Conservation (phyloP, 2,888 invertebrate genomes). For the Plebejus melissa region DNA sequence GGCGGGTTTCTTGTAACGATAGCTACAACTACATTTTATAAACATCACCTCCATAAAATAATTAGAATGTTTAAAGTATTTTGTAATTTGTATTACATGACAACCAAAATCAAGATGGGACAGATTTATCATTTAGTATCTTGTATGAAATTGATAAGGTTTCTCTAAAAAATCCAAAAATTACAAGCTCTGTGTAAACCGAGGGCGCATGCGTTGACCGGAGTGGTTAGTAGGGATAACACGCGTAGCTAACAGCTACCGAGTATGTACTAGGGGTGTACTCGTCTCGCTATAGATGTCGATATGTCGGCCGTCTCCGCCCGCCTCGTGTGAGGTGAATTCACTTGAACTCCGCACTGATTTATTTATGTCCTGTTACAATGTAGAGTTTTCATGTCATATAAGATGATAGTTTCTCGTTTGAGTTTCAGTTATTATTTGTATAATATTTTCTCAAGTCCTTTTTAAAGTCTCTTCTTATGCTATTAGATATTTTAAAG, state of each 20-base stretch:
- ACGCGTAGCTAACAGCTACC: constrained; percentile 41
- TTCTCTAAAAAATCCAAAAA: constrained; percentile 7
- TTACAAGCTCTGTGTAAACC: constrained; percentile 35
- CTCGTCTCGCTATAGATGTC: constrained; percentile 34
- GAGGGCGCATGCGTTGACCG: constrained; percentile 52
- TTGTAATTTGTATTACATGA: too few relatives aligned
- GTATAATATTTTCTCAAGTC: neutral
- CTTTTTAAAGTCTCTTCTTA: neutral
- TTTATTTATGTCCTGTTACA: constrained; percentile 10
- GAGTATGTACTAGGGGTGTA: constrained; percentile 37
- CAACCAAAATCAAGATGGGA: too few relatives aligned
- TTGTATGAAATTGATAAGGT: neutral
- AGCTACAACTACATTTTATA: too few relatives aligned
- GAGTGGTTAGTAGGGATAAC: constrained; percentile 48
- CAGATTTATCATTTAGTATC: too few relatives aligned
- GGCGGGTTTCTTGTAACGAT: too few relatives aligned
- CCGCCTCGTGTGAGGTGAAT: constrained; percentile 27
- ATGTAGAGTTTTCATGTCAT: neutral
- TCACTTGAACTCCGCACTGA: constrained; percentile 14
- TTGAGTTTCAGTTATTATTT: neutral
- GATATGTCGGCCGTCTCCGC: constrained; percentile 28
- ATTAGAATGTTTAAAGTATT: too few relatives aligned
- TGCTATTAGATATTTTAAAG: too few relatives aligned
- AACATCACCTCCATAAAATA: too few relatives aligned
- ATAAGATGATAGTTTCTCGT: neutral